Conservation (phyloP, 2,797 vertebrate species). For the Eulemur coronatus region DNA sequence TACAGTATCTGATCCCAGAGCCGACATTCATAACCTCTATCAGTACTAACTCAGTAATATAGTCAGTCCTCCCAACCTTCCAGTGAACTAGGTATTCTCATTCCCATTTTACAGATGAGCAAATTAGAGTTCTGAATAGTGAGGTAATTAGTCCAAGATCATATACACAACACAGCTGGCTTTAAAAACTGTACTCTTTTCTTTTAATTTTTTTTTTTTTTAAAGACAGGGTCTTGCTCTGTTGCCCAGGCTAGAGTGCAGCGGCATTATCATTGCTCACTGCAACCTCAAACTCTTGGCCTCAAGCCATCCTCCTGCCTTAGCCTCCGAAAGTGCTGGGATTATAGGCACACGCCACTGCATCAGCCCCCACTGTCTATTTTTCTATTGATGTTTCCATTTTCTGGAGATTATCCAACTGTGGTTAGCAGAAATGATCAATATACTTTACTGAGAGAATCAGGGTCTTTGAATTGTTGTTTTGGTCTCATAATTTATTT, state of each 20-base stretch:
- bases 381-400: not conserved
- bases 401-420: not conserved
- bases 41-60: not conserved
- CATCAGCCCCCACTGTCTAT: not conserved
- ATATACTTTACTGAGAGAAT: not conserved
- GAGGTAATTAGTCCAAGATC: not conserved
- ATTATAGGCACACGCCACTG: not conserved
- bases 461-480: not conserved
- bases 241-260: not conserved
- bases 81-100: not conserved
- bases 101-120: not conserved
- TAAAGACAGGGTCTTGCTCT: not conserved
- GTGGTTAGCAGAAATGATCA: not conserved
- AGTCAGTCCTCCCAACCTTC: not conserved
- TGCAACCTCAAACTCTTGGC: not conserved
- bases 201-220: not conserved
- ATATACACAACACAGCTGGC: not conserved
- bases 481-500: constrained; percentile 17
- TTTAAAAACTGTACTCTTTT: not conserved
- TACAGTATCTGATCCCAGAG: not conserved
- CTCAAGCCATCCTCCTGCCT: not conserved
- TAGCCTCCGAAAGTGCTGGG: not conserved
- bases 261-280: not conserved
- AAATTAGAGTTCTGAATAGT: not conserved
- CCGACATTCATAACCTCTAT: too few relatives aligned